Percentiles rank a stretch among this genome's conserved stretches.
Evolutionary conservation across 2,888 invertebrate species (phyloP).

Genomic region (Morpho helenor): DNA sequence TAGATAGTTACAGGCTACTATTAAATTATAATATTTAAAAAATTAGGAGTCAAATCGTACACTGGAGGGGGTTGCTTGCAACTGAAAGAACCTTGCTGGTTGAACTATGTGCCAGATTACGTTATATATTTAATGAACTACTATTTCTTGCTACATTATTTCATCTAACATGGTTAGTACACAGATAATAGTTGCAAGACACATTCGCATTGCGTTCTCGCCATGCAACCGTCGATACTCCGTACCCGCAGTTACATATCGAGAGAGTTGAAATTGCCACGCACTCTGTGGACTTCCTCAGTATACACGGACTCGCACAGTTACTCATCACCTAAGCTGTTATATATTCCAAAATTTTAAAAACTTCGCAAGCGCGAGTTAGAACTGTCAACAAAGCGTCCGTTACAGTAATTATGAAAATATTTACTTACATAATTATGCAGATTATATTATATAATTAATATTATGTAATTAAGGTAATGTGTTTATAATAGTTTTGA

Average conservation of each 20-base stretch:
- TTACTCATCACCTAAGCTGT: background rate
- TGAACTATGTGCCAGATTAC: conserved; percentile 4
- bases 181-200: conserved; percentile 14
- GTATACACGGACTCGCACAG: conserved; percentile 43
- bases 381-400: conserved; percentile 18
- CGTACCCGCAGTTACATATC: conserved; percentile 27
- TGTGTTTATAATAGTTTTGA: no score
- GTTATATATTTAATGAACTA: background rate
- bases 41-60: no score
- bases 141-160: conserved; percentile 9
- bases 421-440: no score
- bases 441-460: no score
- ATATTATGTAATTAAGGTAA: no score
- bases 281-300: conserved; percentile 40
- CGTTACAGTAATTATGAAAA: no score
- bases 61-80: no score
- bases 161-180: conserved; percentile 22
- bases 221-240: conserved; percentile 8
- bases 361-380: conserved; percentile 40
- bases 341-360: conserved; percentile 19
- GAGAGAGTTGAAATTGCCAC: conserved; percentile 26
- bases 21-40: no score
- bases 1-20: no score
- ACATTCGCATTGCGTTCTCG: conserved; percentile 16
- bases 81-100: no score